A percentile compares a stretch with the other conserved stretches of the same genome.
These are phyloP conservation scores for Macaca mulatta DNA, from an alignment of 2,113 vertebrate species.

Conservation along the genomic window DNA sequence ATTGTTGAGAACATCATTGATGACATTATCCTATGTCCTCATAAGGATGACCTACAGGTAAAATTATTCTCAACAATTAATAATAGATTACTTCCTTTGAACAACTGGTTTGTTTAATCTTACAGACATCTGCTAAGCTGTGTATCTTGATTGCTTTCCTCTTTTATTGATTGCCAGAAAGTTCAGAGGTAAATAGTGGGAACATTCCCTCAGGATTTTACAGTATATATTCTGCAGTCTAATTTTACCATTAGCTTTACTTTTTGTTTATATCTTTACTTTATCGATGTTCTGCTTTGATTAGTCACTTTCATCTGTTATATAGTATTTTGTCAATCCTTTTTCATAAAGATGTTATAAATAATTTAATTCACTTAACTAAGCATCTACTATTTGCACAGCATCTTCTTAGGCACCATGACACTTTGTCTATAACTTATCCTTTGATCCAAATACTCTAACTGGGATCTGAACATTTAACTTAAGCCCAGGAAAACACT, in stretches of 20 bases:
- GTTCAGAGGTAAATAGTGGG: background rate
- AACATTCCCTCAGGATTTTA: background rate
- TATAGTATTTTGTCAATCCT: background rate
- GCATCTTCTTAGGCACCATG: background rate
- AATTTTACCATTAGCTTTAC: background rate
- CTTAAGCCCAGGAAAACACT: background rate
- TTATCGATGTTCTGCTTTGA: background rate
- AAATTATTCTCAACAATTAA: background rate
- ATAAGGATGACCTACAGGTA: background rate
- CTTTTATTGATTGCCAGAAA: background rate
- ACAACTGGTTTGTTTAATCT: background rate
- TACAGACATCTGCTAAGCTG: background rate
- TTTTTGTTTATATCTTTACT: background rate
- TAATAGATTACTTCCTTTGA: background rate
- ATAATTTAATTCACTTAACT: constrained; percentile 26
- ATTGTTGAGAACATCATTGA: background rate
- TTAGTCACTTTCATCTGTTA: background rate
- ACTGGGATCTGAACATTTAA: background rate
- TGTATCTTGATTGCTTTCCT: background rate
- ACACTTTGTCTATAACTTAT: background rate
- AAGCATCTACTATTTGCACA: background rate
- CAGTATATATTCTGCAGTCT: background rate
- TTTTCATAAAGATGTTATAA: background rate
- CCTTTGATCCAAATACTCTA: background rate
- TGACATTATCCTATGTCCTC: background rate